Percentiles rank a stretch among this genome's conserved stretches.
These are phyloP conservation scores for Panopea generosa DNA, from an alignment of 2,888 invertebrate genomes.

Conservation along the genomic window DNA sequence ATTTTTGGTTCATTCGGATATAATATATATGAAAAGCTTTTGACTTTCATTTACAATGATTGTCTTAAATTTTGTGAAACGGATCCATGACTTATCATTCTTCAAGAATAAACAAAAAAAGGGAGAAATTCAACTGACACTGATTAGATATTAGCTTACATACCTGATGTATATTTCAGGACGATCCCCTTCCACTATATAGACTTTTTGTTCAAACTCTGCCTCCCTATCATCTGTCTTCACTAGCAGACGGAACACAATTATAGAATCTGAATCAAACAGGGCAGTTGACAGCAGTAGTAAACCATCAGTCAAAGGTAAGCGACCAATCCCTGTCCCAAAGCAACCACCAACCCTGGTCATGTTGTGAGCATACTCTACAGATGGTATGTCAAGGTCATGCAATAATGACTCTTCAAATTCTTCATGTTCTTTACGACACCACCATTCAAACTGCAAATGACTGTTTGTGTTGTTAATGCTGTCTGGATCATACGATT, in stretches of 20 bases:
- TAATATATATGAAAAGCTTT: no score
- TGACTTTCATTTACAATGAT: no score
- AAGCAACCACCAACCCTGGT: conserved; percentile 61
- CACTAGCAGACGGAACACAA: conserved; percentile 65
- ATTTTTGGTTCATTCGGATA: no score
- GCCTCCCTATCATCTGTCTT: conserved; percentile 42
- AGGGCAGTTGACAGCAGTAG: conserved; percentile 56
- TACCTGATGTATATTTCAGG: conserved; percentile 64
- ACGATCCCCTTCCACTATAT: conserved; percentile 68
- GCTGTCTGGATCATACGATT: conserved; percentile 69
- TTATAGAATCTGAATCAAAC: conserved; percentile 56
- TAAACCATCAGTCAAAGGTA: conserved; percentile 32
- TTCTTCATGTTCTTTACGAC: conserved; percentile 54
- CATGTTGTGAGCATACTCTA: conserved; percentile 38
- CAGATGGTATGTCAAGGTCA: conserved; percentile 48
- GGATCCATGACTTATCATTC: no score
- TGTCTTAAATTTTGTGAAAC: no score
- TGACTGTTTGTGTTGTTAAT: not conserved
- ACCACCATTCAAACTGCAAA: conserved; percentile 67
- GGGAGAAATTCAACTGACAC: no score
- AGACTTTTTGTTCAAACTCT: conserved; percentile 60
- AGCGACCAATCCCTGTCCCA: conserved; percentile 66
- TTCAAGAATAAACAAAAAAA: no score
- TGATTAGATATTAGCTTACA: no score
- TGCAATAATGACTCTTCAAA: conserved; percentile 30